These are phyloP conservation scores for Isichthys henryi DNA, from an alignment of 2,113 vertebrate species.

Conservation along the genomic window DNA sequence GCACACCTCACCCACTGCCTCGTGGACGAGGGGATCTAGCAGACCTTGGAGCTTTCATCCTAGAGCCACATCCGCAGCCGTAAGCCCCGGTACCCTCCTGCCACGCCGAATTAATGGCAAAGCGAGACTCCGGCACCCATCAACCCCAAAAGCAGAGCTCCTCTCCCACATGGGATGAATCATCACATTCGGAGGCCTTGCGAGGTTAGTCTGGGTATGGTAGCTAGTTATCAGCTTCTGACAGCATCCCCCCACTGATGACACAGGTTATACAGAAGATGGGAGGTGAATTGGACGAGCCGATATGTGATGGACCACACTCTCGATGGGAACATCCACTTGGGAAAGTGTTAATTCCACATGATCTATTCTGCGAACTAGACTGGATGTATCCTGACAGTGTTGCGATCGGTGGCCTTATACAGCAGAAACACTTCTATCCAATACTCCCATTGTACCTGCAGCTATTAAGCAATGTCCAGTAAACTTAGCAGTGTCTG, in stretches of 20 bases:
- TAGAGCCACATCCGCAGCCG: neutral
- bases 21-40: neutral
- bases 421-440: neutral
- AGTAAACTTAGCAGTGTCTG: neutral
- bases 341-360: neutral
- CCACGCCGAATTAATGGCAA: neutral
- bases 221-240: neutral
- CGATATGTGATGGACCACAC: neutral
- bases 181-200: neutral
- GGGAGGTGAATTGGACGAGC: neutral
- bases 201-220: neutral
- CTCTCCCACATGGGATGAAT: neutral
- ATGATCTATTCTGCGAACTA: neutral
- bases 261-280: neutral
- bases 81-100: neutral
- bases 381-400: neutral
- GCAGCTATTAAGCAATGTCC: neutral
- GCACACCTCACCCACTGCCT: neutral
- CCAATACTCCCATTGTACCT: neutral
- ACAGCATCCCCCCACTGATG: neutral
- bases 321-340: neutral
- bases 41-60: neutral
- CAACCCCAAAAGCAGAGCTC: neutral
- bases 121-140: neutral
- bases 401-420: neutral